A percentile compares a stretch with the other conserved stretches of the same genome.
Evolutionary conservation across 2,888 invertebrate species (phyloP).

Genomic region (Drosophila sordidapex): DNA sequence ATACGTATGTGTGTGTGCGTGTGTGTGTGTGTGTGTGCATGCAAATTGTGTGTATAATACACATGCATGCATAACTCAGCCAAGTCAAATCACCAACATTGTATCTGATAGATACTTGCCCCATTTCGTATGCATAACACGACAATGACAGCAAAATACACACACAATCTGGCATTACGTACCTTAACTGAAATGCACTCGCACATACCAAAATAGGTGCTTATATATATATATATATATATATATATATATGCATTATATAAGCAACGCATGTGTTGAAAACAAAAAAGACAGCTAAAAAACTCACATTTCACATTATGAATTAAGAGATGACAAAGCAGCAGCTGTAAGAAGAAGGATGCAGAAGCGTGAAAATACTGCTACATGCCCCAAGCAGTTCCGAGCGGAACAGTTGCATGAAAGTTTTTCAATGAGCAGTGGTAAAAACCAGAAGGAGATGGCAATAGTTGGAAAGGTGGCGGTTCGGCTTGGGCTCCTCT

Average conservation of each 20-base stretch:
- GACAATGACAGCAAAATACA: slow-evolving; percentile 17
- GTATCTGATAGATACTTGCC: slow-evolving; percentile 56
- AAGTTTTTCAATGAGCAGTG: neutral
- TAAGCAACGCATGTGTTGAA: neutral
- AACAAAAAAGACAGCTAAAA: neutral
- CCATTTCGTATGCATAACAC: slow-evolving; percentile 69
- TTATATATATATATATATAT: neutral
- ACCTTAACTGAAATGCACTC: slow-evolving; percentile 34
- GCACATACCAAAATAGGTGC: slow-evolving; percentile 27
- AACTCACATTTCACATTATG: neutral
- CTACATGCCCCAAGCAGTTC: neutral
- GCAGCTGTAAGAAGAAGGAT: neutral
- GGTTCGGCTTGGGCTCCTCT: neutral
- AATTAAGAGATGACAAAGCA: neutral
- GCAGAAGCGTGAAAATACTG: neutral
- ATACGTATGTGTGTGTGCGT: neutral
- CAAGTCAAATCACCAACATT: neutral
- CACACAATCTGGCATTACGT: slow-evolving; percentile 29
- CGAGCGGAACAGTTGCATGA: neutral
- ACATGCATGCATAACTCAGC: slow-evolving; percentile 9
- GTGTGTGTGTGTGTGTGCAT: neutral
- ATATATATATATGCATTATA: neutral
- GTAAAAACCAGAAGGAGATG: neutral
- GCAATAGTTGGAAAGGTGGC: neutral
- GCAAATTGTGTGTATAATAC: slow-evolving; percentile 32